A percentile compares a stretch with the other conserved stretches of the same genome.
phyloP scores from a whole-genome alignment of 2,797 vertebrate genomes.

The Myoxocephalus aenaeus region DNA sequence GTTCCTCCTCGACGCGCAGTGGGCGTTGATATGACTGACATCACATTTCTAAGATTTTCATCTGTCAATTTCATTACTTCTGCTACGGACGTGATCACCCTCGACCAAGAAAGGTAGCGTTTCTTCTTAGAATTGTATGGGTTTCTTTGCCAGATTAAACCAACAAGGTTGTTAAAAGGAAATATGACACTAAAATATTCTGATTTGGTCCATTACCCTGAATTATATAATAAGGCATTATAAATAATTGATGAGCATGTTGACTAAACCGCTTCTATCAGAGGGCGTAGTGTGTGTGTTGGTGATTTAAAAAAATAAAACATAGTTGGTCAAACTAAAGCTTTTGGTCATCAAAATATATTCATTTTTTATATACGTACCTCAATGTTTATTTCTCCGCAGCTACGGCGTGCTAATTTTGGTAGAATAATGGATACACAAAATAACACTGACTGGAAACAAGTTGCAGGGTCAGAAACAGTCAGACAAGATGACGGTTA shows the following conservation, averaged over 20 bases:
- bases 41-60: not conserved
- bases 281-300: not conserved
- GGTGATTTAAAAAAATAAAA: not conserved
- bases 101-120: conserved; percentile 4
- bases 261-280: not conserved
- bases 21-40: not conserved
- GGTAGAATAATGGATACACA: not conserved
- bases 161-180: not conserved
- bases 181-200: not conserved
- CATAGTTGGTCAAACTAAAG: not conserved
- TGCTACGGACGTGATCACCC: not conserved
- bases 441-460: not conserved
- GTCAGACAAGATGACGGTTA: not conserved
- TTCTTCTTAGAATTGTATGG: not conserved
- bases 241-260: not conserved
- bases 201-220: not conserved
- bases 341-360: not conserved
- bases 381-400: not conserved
- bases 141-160: not conserved
- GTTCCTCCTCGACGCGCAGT: not conserved
- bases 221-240: not conserved
- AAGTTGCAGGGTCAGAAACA: not conserved
- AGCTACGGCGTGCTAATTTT: not conserved
- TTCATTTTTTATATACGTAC: not conserved
- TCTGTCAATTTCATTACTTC: not conserved